Evolutionary conservation across 2,888 invertebrate species (phyloP).

Genomic region (Buathra laborator): DNA sequence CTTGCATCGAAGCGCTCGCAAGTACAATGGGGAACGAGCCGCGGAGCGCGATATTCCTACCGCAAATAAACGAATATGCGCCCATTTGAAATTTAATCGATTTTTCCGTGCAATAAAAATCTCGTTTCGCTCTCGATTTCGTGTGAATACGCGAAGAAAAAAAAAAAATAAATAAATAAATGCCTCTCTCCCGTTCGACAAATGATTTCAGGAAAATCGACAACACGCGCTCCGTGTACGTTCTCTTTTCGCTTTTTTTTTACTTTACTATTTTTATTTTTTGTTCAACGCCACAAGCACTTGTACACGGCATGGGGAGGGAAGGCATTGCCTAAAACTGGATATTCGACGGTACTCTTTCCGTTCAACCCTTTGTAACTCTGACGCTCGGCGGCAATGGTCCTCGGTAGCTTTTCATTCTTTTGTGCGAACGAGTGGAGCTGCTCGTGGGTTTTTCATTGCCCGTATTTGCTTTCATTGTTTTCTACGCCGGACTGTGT

Average conservation of each 20-base stretch:
- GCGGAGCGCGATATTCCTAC: slow-evolving; percentile 3
- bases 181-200: background rate
- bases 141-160: slow-evolving; percentile 16
- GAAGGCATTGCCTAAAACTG: slow-evolving; percentile 71
- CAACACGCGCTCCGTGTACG: slow-evolving; percentile 1
- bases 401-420: slow-evolving; percentile 74
- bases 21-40: slow-evolving; percentile 3
- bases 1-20: slow-evolving; percentile 20
- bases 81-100: slow-evolving; percentile 69
- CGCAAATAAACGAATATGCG: slow-evolving; percentile 47
- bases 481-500: slow-evolving; percentile 70
- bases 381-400: slow-evolving; percentile 55
- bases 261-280: slow-evolving; percentile 60
- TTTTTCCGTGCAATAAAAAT: slow-evolving; percentile 62
- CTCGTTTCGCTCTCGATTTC: slow-evolving; percentile 64
- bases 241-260: slow-evolving; percentile 13
- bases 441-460: slow-evolving; percentile 79
- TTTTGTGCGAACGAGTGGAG: slow-evolving; percentile 72
- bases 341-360: slow-evolving; percentile 75
- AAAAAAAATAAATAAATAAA: background rate
- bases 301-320: slow-evolving; percentile 1
- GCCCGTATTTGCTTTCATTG: slow-evolving; percentile 83
- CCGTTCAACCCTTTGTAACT: slow-evolving; percentile 80
- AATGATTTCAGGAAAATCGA: slow-evolving; percentile 66
- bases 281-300: slow-evolving; percentile 69